These are phyloP conservation scores for Erpornis zantholeuca DNA, from an alignment of 2,113 vertebrate species.

Conservation along the genomic window DNA sequence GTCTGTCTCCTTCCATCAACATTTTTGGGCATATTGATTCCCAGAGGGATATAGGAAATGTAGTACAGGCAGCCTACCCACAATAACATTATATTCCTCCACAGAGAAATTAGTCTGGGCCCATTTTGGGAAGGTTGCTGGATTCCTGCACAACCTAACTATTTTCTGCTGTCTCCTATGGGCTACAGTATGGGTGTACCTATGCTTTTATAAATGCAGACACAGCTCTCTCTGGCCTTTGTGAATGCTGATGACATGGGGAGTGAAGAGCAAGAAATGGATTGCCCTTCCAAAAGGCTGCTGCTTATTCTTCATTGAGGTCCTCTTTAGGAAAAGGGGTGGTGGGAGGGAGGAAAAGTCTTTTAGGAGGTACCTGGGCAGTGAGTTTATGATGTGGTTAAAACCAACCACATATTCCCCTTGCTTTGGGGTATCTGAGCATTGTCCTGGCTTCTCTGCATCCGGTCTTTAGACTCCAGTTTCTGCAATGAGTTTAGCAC, in stretches of 20 bases:
- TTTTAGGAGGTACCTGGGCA: not conserved
- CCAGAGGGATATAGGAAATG: not conserved
- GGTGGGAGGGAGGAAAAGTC: not conserved
- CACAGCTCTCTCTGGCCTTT: not conserved
- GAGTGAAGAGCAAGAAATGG: not conserved
- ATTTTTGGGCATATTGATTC: not conserved
- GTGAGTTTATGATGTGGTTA: not conserved
- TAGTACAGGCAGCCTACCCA: not conserved
- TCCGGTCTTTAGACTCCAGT: not conserved
- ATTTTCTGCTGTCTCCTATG: not conserved
- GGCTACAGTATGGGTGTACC: not conserved
- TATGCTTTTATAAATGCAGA: not conserved
- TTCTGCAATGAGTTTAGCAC: not conserved
- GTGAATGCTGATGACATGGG: not conserved
- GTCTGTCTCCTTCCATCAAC: not conserved
- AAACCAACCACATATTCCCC: not conserved
- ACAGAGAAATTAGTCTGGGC: not conserved
- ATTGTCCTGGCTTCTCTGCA: not conserved
- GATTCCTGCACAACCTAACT: not conserved
- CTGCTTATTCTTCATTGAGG: not conserved
- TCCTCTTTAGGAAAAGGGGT: not conserved
- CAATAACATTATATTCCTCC: not conserved
- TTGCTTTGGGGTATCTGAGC: not conserved
- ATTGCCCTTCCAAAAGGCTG: not conserved
- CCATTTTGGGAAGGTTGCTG: not conserved